Base-by-base conservation (phyloP, 2,888 invertebrate genomes). In the Hirtodrosophila cameraria region DNA sequence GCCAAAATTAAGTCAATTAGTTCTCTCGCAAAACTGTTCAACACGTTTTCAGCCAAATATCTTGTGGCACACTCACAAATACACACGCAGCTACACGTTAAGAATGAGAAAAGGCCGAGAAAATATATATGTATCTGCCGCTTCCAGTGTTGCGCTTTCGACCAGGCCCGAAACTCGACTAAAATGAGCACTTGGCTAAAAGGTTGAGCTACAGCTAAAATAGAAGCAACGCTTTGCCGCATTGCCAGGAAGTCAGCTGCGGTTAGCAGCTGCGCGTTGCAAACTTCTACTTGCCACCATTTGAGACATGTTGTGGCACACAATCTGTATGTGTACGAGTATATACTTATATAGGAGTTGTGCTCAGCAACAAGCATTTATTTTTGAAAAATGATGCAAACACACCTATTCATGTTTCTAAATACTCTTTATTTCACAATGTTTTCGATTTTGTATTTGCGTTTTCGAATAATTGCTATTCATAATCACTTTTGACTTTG, bases 81-180 rank as follows among this genome's bases (percentile, higher is more conserved):
- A 46, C 41, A 16, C 15, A 48, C 9, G 13, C 50, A 69, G 43
- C 49, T 55, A 46, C 52, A 48, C 8, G n/a, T n/a, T 3, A 23
- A 6, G 7, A 48, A 43, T 53, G 16, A 18, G 25, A 43, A n/a
- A 45, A 43, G 43, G 15, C 42, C 33, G 45, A 50, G 48, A 25
- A 57, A 46, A 30, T 23, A 13, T 18, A 52, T 42, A 39, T 38
- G 33, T 39, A 48, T 43, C 57, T 55, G 41, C 60, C 46, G 53
- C 46, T 49, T 59, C 52, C 15, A 41, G 20, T 61, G 70, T 71
- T 71, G 71, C 71, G 75, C 61, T 62, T 52, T 49, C 64, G 53
- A 65, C 72, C 72, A 72, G 76, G 76, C 73, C 68, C 72, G 53
- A 68, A 75, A 62, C 72, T 72, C 72, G 61, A 75, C 75, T 75